A percentile compares a stretch with the other conserved stretches of the same genome.
These are phyloP conservation scores for Andrena trimmerana DNA, from an alignment of 2,888 invertebrate species.

Conservation along the genomic window DNA sequence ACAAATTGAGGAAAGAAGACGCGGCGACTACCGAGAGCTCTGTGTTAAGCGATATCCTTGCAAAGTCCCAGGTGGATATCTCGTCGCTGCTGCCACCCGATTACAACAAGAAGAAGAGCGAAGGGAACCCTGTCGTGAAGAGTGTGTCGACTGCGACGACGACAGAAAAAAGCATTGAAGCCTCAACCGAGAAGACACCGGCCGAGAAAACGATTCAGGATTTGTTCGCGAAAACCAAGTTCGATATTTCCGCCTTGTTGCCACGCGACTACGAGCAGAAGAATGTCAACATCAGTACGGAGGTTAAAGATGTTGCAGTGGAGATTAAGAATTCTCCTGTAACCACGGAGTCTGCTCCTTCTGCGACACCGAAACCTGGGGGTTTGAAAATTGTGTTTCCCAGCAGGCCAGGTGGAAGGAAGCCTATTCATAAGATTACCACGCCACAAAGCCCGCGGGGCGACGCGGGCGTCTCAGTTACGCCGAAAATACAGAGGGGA, in stretches of 20 bases:
- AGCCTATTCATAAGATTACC: constrained; percentile 87
- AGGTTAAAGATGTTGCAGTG: neutral
- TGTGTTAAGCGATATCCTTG: constrained; percentile 79
- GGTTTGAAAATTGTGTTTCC: constrained; percentile 92
- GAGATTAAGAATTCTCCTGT: constrained; percentile 64
- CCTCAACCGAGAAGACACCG: constrained; percentile 69
- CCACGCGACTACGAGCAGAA: constrained; percentile 87
- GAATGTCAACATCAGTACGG: constrained; percentile 50
- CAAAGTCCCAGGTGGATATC: constrained; percentile 85
- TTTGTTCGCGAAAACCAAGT: constrained; percentile 80
- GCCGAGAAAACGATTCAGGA: constrained; percentile 74
- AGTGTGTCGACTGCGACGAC: constrained; percentile 65
- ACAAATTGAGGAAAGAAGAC: constrained; percentile 86
- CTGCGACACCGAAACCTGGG: constrained; percentile 81
- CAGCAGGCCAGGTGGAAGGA: constrained; percentile 90
- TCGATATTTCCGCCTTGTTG: constrained; percentile 85
- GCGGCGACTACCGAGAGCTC: constrained; percentile 80
- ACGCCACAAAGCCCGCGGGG: constrained; percentile 86
- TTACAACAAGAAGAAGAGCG: constrained; percentile 86
- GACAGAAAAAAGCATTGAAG: constrained; percentile 27
- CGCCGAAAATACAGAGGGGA: constrained; percentile 92
- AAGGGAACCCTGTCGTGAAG: constrained; percentile 8
- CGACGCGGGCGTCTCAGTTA: constrained; percentile 86
- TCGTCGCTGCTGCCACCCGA: constrained; percentile 88
- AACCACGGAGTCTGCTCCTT: constrained; percentile 84